Percentiles rank a stretch among this genome's conserved stretches.
Conservation (phyloP, 2,113 vertebrate species). For the Pseudorectes ferrugineus region DNA sequence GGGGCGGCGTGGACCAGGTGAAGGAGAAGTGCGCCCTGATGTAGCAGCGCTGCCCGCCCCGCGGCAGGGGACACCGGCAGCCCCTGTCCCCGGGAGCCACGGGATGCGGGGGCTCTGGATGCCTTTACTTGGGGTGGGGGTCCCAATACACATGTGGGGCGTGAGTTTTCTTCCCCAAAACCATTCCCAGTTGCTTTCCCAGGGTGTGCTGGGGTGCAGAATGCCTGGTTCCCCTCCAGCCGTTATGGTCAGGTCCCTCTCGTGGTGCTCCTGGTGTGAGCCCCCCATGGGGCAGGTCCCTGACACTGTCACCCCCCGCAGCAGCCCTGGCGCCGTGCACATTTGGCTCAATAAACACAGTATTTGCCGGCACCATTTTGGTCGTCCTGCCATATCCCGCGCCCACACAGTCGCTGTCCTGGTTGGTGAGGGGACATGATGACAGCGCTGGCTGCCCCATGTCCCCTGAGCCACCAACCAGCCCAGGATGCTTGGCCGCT, state of each 20-base stretch:
- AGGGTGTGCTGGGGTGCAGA: background rate
- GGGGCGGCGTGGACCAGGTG: slow-evolving; percentile 2
- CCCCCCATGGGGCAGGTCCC: rapidly evolving
- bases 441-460: rapidly evolving
- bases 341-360: background rate
- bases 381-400: rapidly evolving
- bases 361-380: background rate
- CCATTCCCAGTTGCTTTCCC: background rate
- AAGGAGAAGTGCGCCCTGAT: slow-evolving; percentile 61
- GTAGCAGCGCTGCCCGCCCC: background rate
- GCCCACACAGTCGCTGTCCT: background rate
- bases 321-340: rapidly evolving
- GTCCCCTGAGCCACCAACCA: background rate
- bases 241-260: background rate
- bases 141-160: rapidly evolving
- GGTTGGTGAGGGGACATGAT: rapidly evolving
- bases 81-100: background rate
- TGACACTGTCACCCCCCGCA: no score
- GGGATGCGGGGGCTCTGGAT: background rate
- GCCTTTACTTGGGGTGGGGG: background rate
- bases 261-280: background rate
- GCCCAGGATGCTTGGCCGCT: rapidly evolving
- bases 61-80: rapidly evolving
- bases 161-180: background rate
- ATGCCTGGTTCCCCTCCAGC: background rate